Percentiles rank a stretch among this genome's conserved stretches.
Evolutionary conservation across 2,797 vertebrate genomes (phyloP).

Genomic region (Todus mexicanus): DNA sequence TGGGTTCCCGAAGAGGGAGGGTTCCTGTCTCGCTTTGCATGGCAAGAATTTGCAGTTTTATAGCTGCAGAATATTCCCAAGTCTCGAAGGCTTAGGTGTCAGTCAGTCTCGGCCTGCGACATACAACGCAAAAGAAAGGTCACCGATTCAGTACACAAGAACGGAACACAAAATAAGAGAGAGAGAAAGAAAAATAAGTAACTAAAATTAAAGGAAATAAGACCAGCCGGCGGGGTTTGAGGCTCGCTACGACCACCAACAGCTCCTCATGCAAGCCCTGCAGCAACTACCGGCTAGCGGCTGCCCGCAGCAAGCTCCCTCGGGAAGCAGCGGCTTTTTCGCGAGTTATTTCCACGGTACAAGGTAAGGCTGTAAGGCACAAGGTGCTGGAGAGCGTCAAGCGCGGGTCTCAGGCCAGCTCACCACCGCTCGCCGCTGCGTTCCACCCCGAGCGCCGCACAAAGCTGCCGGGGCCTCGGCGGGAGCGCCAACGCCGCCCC

Average conservation of each 20-base stretch:
- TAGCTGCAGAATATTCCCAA: slow-evolving; percentile 82
- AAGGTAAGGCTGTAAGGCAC: fast-evolving
- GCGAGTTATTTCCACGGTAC: background rate
- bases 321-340: background rate
- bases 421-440: background rate
- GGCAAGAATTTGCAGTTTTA: slow-evolving; percentile 80
- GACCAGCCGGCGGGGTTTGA: background rate
- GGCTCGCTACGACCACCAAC: background rate
- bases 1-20: slow-evolving; percentile 77
- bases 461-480: background rate
- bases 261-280: background rate
- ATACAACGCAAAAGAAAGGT: slow-evolving; percentile 83
- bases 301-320: background rate
- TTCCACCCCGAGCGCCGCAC: background rate
- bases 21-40: slow-evolving; percentile 79
- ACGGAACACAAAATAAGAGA: background rate
- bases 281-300: background rate
- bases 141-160: slow-evolving; percentile 76
- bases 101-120: slow-evolving; percentile 83
- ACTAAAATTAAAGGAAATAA: background rate
- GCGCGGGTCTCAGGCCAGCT: background rate
- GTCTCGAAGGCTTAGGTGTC: slow-evolving; percentile 81
- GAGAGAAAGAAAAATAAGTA: background rate
- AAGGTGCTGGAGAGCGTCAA: background rate
- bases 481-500: background rate